Evolutionary conservation across 1,140 invertebrate species (phyloP).

Genomic region (Theocolax elegans): DNA sequence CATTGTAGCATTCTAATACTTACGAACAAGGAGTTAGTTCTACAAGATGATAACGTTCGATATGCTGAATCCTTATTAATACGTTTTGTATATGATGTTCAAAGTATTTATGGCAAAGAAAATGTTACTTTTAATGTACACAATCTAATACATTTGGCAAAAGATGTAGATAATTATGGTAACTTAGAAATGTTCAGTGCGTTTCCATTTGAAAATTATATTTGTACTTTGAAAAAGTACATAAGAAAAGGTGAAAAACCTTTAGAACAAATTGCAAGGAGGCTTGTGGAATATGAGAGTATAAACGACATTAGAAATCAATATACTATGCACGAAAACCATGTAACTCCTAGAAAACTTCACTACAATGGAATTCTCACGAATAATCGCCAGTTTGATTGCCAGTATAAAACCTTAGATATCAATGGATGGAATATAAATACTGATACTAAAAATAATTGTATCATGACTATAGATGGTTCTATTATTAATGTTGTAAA

Average conservation of each 20-base stretch:
- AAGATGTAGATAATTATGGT: too few relatives aligned
- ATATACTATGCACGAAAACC: not conserved
- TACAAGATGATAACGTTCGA: not conserved
- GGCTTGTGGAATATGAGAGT: conserved; percentile 9
- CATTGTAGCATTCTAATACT: conserved; percentile 41
- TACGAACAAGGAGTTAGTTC: too few relatives aligned
- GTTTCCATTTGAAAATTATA: too few relatives aligned
- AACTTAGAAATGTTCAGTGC: too few relatives aligned
- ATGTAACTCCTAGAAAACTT: not conserved
- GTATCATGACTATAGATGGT: not conserved
- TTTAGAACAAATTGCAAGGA: conserved; percentile 40
- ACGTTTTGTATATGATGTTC: too few relatives aligned
- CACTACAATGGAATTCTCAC: not conserved
- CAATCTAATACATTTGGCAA: too few relatives aligned
- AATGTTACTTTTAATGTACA: too few relatives aligned
- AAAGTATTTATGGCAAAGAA: too few relatives aligned
- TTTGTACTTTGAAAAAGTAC: conserved; percentile 37
- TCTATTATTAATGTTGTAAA: not conserved
- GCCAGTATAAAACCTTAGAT: not conserved
- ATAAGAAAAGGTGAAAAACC: conserved; percentile 38
- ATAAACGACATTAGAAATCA: not conserved
- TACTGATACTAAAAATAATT: not conserved
- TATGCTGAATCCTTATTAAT: conserved; percentile 42
- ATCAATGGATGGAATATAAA: not conserved
- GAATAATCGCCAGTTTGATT: not conserved